These are phyloP conservation scores for Tapirus indicus DNA, from an alignment of 2,797 vertebrate species.

Conservation along the genomic window DNA sequence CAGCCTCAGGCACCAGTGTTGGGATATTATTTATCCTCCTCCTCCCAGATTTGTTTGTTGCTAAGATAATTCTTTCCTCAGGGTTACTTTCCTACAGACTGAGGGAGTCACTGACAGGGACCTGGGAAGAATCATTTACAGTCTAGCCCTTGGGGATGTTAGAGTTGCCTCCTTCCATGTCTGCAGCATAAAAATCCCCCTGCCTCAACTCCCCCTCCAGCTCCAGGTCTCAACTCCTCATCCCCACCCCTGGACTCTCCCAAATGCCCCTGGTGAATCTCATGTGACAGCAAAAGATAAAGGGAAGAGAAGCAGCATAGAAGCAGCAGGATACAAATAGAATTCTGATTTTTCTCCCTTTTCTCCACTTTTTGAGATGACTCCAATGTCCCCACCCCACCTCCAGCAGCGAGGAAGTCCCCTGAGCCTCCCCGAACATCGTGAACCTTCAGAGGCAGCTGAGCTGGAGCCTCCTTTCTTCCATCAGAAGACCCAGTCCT, in stretches of 20 bases:
- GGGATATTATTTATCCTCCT: background rate
- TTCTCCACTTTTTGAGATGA: background rate
- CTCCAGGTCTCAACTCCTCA: background rate
- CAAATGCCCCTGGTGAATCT: background rate
- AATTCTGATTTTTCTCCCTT: background rate
- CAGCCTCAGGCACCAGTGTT: background rate
- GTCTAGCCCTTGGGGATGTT: too few species aligned
- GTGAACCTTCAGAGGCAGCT: background rate
- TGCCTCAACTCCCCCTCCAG: background rate
- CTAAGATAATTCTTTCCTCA: background rate
- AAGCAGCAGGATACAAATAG: background rate
- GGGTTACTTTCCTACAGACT: background rate
- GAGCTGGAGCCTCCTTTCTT: background rate
- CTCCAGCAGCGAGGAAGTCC: background rate
- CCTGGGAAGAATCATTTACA: background rate
- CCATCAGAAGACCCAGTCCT: background rate
- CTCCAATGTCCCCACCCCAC: background rate
- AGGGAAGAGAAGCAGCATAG: background rate
- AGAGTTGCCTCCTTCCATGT: background rate
- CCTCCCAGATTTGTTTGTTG: background rate
- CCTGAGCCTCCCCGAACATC: background rate
- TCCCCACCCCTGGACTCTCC: background rate
- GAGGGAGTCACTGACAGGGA: background rate
- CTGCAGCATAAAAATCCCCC: background rate
- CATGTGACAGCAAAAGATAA: background rate